Base-by-base conservation (phyloP, 1,140 invertebrate species). In the Pectinophora gossypiella region DNA sequence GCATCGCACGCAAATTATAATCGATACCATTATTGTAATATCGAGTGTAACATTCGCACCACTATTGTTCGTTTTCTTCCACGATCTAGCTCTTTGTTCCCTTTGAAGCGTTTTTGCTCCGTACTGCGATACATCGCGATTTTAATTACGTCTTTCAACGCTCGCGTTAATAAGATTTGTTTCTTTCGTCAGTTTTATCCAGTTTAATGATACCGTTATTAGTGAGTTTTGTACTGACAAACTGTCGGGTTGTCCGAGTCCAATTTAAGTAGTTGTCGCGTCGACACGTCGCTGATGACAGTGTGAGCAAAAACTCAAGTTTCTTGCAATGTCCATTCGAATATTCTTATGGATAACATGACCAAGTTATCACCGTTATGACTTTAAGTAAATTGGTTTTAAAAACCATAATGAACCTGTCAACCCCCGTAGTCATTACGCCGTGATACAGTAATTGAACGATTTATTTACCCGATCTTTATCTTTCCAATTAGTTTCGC, bases 11-110 rank as follows among this genome's bases (percentile, higher is more conserved):
- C 83, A 86, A 86, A 86, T 86, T 86, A 86, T 86, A 83, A 86
- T 80, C 83, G 83, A 86, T 85, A 83, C 79, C 81, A 86, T 85
- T 86, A 86, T 86, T 85, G 80, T 85, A 83, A 83, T 76, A 80
- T 74, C 71, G 59, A 80, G 59, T 75, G 71, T 70, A 77, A 83
- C 76, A 81, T 76, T 83, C 72, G 68, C 75, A 71, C 64, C 68
- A 70, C 79, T 76, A 85, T 83, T 85, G 78, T 85, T 75, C 67
- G 56, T 64, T 75, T 70, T 70, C 69, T 68, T 66, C 54, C 53
- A 19, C 52, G 43, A 27, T 18, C 16, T 45, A 53, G 51, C 54
- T 59, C 58, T 59, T 70, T 69, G 59, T 65, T 65, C 46, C n/a
- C 48, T 56, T 56, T 64, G 57, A 55, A 21, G 40, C 18, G n/a